These are phyloP conservation scores for Drosophila acutilabella DNA, from an alignment of 2,888 invertebrate species.

Conservation along the genomic window DNA sequence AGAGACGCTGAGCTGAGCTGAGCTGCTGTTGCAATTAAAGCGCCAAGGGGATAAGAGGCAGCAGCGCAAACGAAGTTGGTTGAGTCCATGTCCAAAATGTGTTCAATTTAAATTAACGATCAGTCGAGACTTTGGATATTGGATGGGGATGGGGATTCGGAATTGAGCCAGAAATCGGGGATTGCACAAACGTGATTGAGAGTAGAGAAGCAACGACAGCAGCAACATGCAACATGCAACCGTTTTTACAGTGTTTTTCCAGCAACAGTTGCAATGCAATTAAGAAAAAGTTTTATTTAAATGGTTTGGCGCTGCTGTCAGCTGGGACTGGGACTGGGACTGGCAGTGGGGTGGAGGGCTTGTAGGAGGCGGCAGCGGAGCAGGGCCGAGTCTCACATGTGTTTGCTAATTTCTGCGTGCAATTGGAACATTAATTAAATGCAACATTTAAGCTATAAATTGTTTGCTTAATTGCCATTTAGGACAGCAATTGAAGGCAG, in stretches of 20 bases:
- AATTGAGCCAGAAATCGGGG: slow-evolving; percentile 9
- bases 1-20: not conserved
- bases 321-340: not conserved
- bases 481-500: slow-evolving; percentile 35
- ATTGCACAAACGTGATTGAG: slow-evolving; percentile 51
- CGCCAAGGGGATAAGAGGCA: slow-evolving; percentile 42
- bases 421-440: slow-evolving; percentile 78
- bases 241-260: slow-evolving; percentile 29
- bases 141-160: slow-evolving; percentile 5
- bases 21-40: slow-evolving; percentile 67
- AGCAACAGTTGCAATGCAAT: slow-evolving; percentile 70
- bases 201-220: slow-evolving; percentile 39
- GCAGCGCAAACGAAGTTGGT: slow-evolving; percentile 27
- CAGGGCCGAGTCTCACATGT: slow-evolving; percentile 60
- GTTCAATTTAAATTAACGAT: slow-evolving; percentile 79
- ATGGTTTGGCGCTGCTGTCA: slow-evolving; percentile 66
- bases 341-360: not conserved
- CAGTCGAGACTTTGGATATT: slow-evolving; percentile 43
- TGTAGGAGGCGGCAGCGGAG: not conserved
- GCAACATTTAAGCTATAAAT: slow-evolving; percentile 76
- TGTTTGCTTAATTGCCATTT: slow-evolving; percentile 80
- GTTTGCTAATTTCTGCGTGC: slow-evolving; percentile 78
- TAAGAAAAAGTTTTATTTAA: slow-evolving; percentile 80
- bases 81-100: slow-evolving; percentile 73
- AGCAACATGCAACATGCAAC: slow-evolving; percentile 46